Evolutionary conservation across 2,888 invertebrate genomes (phyloP), one percentile per base, ranked within the genome.

Genomic region (Ophion slaviceki): DNA sequence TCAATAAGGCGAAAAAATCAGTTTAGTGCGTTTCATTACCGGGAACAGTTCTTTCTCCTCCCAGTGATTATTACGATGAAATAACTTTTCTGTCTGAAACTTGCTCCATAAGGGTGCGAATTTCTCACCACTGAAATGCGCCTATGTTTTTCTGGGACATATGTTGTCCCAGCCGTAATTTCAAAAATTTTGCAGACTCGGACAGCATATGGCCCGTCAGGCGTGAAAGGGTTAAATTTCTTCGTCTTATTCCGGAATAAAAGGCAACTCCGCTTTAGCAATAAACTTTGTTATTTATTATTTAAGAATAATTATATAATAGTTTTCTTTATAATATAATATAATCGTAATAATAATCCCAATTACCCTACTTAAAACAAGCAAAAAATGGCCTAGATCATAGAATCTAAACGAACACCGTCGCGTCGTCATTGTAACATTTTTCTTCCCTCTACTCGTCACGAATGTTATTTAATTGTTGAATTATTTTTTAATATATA

Each of bases 241-340:
- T 14, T 32, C 32, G 32, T 32, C 32, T 32, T 4, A 4, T 32
- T 4, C 32, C 32, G 32, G 32, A 70, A 70, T 70, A 47, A 70
- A 70, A 59, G 57, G 1, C n/a, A 20, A 74, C 74, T 20, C 4
- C 24, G 0, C 7, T 78, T 88, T 88, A 90, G 89, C 89, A 89
- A 91, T 92, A 90, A 91, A 91, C 86, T 90, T 86, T 89, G 89
- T 88, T 90, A 91, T 91, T 92, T 91, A 90, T 91, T 91, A 88
- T 88, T 90, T 89, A 90, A 90, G 89, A 92, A 90, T 92, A 90
- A 88, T 90, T 91, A 88, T 90, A 90, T 89, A 90, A 91, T 92
- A 89, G 86, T 68, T 67, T 70, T 28, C 88, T 87, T 53, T 36
- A 67, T 77, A 67, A 76, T 76, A 53, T 66, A 66, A 66, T 76